Evolutionary conservation across 1,140 invertebrate species (phyloP), one percentile per base, ranked within the genome.

Genomic region (Pectinophora gossypiella): DNA sequence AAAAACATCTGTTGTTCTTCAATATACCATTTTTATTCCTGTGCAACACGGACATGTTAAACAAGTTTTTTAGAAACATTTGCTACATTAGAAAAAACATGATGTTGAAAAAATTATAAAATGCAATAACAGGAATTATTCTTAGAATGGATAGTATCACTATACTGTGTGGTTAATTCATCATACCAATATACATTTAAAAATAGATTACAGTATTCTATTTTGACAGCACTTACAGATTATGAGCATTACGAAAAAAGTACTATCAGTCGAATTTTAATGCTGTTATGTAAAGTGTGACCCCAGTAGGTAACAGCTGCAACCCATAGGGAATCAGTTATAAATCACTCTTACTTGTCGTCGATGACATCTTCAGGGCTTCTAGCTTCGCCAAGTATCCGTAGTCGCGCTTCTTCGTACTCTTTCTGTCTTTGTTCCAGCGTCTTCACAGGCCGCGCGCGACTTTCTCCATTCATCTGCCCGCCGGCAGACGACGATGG

Each of bases 351-450:
- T 90, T 81, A 94, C 91, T 89, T 92, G 80, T 90, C 83, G 73
- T 90, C 89, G 58, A 80, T 75, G 76, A 90, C 76, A 64, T 95
- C 93, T 68, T 95, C 93, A 2, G 93, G 92, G 79, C 93, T 94
- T 60, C 90, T 89, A 45, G 94, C 93, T 79, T 95, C 93, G 10
- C 95, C 95, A 58, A 96, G 82, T 72, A 97, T 96, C 64, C 95
- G 89, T 49, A 94, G 89, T 49, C 95, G 90, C 18, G 95, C 95
- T 80, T 96, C 92, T 1, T 95, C 95, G 82, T 97, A 97, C 75
- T 96, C 95, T 68, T 95, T 94, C 83, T 96, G 94, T 67, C 95
- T 89, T 89, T 95, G 95, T 88, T 96, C 92, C 7, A 96, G 85
- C 42, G 94, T 95, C 85, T 96, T 96, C 35, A 95, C 92, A 27